Base-by-base conservation (phyloP, 2,888 invertebrate genomes). In the Yponomeuta cagnagella region DNA sequence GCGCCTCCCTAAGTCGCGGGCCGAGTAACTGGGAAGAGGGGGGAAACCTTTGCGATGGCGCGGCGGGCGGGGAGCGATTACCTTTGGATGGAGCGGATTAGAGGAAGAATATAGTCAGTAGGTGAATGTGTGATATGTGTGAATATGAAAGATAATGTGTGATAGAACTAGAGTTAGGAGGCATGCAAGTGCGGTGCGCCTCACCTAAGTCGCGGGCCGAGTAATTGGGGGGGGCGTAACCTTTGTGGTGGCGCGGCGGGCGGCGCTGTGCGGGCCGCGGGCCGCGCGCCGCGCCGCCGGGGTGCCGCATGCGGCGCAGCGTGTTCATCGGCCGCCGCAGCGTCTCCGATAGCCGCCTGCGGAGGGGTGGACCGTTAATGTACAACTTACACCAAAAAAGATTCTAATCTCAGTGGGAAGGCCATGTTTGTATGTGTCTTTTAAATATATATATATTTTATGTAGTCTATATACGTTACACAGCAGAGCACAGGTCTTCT, bases 301-400 rank as follows among this genome's bases (percentile, higher is more conserved):
- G 70, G 15, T 81, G 75, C 77, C 90, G 82, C 97, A 98, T 98
- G 91, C 98, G 94, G 75, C 97, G 93, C 72, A 98, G 89, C 67
- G 98, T 98, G 85, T 97, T 97, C 95, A 98, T 98, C 48, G 98
- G 98, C 76, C 97, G 94, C 64, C 98, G 93, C 43, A 98, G 90
- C 6, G 98, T 98, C 83, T 99, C 98, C 74, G 97, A 97, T 76
- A 99, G 94, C 75, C 98, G 95, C 76, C 92, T 92, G 81, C 0
- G 63, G 72, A 31, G 8, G 10, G 64, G 48, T 10, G 15, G 33
- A 33, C 33, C 33, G 33, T 33, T 68, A 66, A 52, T n/a, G 12
- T 3, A 52, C 52, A 9, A 52, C 10, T 10, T 52, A 12, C 12
- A 12, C 10, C 52, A 52, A 52, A 52, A 3, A 12, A 8, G 33